phyloP scores from a whole-genome alignment of 1,140 invertebrate genomes.

The Protaetia brevitarsis region DNA sequence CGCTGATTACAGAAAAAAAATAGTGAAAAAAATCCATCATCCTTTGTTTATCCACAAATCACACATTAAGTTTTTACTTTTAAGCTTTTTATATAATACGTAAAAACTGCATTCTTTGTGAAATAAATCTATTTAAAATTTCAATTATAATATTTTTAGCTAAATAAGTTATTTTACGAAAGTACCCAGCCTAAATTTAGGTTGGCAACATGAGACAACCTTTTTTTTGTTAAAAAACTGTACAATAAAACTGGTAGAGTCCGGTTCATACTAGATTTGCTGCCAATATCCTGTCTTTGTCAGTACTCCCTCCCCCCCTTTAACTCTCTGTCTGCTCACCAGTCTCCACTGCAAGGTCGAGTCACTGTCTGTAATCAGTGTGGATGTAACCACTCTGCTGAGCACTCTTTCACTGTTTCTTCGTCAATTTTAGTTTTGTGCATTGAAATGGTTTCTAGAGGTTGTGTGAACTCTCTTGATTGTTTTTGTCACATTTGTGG shows the following conservation, averaged over 20 bases:
- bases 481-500: slow-evolving; percentile 10
- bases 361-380: background rate
- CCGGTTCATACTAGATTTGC: too few species aligned
- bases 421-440: background rate
- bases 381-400: background rate
- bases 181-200: background rate
- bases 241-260: background rate
- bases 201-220: background rate
- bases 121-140: background rate
- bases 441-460: too few species aligned
- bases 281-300: background rate
- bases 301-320: background rate
- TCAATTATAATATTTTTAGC: background rate
- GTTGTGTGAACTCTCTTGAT: background rate
- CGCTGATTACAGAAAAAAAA: too few species aligned
- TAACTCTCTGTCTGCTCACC: background rate
- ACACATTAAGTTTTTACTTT: too few species aligned
- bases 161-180: background rate
- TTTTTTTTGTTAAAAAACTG: background rate
- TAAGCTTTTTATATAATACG: too few species aligned
- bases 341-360: background rate
- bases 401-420: background rate
- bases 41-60: too few species aligned
- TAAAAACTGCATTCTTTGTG: too few species aligned
- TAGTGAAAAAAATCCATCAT: too few species aligned